phyloP scores from a whole-genome alignment of 2,888 invertebrate species.

The Parnassius apollo region DNA sequence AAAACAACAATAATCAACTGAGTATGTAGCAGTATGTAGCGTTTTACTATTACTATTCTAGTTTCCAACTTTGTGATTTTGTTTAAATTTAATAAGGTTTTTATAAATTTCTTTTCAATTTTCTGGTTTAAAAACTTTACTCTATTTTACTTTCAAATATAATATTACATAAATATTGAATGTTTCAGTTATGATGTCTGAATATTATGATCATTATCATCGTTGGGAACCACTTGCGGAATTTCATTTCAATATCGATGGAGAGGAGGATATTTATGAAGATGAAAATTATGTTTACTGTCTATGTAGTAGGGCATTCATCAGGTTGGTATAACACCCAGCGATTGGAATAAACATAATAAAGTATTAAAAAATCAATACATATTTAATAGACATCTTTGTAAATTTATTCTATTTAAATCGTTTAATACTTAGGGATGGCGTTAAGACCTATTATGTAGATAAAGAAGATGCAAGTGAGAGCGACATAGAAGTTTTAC shows the following conservation, averaged over 20 bases:
- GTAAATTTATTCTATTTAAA: not conserved
- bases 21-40: too few relatives aligned
- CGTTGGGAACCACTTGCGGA: constrained; percentile 86
- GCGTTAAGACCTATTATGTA: constrained; percentile 55
- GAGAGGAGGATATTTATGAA: constrained; percentile 54
- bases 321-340: constrained; percentile 75
- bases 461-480: constrained; percentile 68
- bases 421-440: constrained; percentile 50
- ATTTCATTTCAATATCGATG: constrained; percentile 75
- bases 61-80: not conserved
- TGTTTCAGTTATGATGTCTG: constrained; percentile 59
- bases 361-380: constrained; percentile 29
- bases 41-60: too few relatives aligned
- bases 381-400: not conserved
- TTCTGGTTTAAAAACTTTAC: not conserved
- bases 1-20: too few relatives aligned
- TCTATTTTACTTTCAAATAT: not conserved
- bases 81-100: not conserved
- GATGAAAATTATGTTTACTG: constrained; percentile 83
- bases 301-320: constrained; percentile 85
- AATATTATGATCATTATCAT: constrained; percentile 66
- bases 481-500: constrained; percentile 59
- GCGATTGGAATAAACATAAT: constrained; percentile 4
- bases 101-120: not conserved
- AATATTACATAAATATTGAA: not conserved